Percentiles rank a stretch among this genome's conserved stretches.
Conservation (phyloP, 2,888 invertebrate genomes). For the Pseudococcus jackbeardsleyi region DNA sequence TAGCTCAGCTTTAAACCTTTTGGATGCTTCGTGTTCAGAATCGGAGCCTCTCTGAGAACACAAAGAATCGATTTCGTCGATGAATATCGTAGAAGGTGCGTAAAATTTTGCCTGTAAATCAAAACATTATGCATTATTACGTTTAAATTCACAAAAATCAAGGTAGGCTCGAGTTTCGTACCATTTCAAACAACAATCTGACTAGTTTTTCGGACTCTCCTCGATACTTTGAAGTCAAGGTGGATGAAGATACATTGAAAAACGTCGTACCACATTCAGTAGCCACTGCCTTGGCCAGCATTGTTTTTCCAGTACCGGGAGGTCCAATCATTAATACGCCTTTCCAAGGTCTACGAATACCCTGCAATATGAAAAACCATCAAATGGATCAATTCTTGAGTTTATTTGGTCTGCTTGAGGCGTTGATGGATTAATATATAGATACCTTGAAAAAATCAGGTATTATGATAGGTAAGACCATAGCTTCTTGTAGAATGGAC, state of each 20-base stretch:
- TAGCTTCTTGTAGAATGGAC: slow-evolving; percentile 85
- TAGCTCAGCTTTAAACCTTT: slow-evolving; percentile 87
- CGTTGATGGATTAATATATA: too few relatives aligned
- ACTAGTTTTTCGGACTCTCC: slow-evolving; percentile 93
- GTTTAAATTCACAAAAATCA: too few relatives aligned
- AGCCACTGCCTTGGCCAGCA: slow-evolving; percentile 88
- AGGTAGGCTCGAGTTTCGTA: slow-evolving; percentile 68
- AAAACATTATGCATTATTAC: slow-evolving; percentile 68
- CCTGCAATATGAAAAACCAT: slow-evolving; percentile 71
- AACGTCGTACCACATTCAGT: slow-evolving; percentile 91
- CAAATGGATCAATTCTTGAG: not conserved
- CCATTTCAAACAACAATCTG: slow-evolving; percentile 88
- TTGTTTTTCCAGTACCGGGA: slow-evolving; percentile 84
- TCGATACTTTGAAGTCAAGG: slow-evolving; percentile 89
- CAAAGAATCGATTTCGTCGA: slow-evolving; percentile 90
- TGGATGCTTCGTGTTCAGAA: slow-evolving; percentile 89
- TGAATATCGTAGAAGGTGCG: slow-evolving; percentile 90
- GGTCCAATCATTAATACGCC: slow-evolving; percentile 79
- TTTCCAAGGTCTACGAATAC: slow-evolving; percentile 87
- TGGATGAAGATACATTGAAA: slow-evolving; percentile 89
- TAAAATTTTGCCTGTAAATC: slow-evolving; percentile 79
- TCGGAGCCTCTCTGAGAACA: slow-evolving; percentile 86
- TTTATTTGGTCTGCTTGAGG: too few relatives aligned
- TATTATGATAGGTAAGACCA: slow-evolving; percentile 87
- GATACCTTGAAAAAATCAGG: slow-evolving; percentile 89